These are phyloP conservation scores for Listrodromus nycthemerus DNA, from an alignment of 2,888 invertebrate genomes.

Conservation along the genomic window DNA sequence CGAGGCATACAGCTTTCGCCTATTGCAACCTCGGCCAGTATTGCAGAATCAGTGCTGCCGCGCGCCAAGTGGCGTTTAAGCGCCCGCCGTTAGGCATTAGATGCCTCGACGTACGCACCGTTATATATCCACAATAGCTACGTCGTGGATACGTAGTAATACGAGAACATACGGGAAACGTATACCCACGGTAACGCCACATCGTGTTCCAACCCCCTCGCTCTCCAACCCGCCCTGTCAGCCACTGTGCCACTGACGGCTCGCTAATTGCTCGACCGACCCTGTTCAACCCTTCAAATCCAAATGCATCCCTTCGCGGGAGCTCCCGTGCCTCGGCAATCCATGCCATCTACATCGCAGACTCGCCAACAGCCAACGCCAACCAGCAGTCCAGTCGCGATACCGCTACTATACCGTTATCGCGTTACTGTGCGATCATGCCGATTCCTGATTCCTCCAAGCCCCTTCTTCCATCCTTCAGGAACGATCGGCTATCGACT, in stretches of 20 bases:
- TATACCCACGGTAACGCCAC: conserved; percentile 54
- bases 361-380: conserved; percentile 38
- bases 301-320: conserved; percentile 79
- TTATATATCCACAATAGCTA: conserved; percentile 27
- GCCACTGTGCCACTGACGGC: conserved; percentile 84
- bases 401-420: conserved; percentile 28
- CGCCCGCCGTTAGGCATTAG: conserved; percentile 66
- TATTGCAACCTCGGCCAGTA: conserved; percentile 36
- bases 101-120: conserved; percentile 49
- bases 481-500: background rate
- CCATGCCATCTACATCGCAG: conserved; percentile 65
- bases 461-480: background rate
- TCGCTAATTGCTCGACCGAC: conserved; percentile 84
- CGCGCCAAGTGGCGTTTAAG: conserved; percentile 63
- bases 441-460: conserved; percentile 7
- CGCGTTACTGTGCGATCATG: conserved; percentile 44
- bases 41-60: conserved; percentile 59
- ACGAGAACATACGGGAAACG: conserved; percentile 28
- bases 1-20: conserved; percentile 55
- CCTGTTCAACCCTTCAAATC: conserved; percentile 81
- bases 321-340: conserved; percentile 25
- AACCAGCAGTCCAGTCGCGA: conserved; percentile 30
- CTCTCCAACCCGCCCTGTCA: conserved; percentile 74
- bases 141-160: conserved; percentile 26
- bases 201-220: conserved; percentile 23